Percentiles rank a stretch among this genome's conserved stretches.
phyloP scores from a whole-genome alignment of 92 coral and sea anemone species.

The Diadumene lineata region DNA sequence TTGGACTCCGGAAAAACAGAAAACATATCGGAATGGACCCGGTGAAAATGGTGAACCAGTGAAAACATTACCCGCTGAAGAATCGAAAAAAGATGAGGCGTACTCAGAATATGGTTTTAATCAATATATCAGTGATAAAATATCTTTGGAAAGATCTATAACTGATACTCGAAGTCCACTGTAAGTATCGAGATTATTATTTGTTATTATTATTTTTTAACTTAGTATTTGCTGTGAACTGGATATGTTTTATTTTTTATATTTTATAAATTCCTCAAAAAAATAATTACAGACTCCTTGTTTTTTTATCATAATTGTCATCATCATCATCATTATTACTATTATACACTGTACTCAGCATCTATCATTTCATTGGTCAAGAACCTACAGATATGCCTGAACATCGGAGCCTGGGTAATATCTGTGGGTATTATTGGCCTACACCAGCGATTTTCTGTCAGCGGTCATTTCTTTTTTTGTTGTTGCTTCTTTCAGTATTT shows the following conservation, averaged over 20 bases:
- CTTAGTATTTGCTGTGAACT: background rate
- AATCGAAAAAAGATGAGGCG: conserved; percentile 61
- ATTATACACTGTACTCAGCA: too few relatives aligned
- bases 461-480: too few relatives aligned
- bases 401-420: too few relatives aligned
- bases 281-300: too few relatives aligned
- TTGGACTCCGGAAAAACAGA: conserved; percentile 85
- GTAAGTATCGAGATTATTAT: conserved; percentile 53
- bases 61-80: conserved; percentile 62
- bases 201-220: background rate
- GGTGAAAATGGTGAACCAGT: conserved; percentile 92
- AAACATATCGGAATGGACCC: conserved; percentile 52
- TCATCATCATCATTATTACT: too few relatives aligned
- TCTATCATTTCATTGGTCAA: too few relatives aligned
- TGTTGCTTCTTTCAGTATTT: too few relatives aligned
- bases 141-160: conserved; percentile 76
- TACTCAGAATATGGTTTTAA: conserved; percentile 90
- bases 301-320: too few relatives aligned
- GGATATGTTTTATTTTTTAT: background rate
- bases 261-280: too few relatives aligned
- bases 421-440: too few relatives aligned
- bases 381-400: too few relatives aligned
- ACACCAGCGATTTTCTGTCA: too few relatives aligned
- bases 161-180: conserved; percentile 82
- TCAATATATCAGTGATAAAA: conserved; percentile 89